Evolutionary conservation across 2,797 vertebrate species (phyloP), one percentile per base, ranked within the genome.

Genomic region (Chelon auratus): DNA sequence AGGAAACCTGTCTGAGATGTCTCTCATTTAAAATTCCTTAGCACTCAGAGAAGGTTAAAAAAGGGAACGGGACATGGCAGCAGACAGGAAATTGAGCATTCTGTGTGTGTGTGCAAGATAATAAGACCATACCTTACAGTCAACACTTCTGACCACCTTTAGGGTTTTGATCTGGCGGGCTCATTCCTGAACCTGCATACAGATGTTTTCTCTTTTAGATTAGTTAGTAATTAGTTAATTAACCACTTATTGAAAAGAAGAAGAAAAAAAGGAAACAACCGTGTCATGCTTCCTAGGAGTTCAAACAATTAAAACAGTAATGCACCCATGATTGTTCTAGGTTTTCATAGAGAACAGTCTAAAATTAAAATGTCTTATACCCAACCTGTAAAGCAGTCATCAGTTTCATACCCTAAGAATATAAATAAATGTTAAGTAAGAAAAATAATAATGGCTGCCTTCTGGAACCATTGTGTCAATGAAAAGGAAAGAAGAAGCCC

Each of bases 1-100:
- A 91, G 84, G 86, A 55, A 26, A 53, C 36, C 71, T 33, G 43
- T 22, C 42, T 24, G 57, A 75, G 43, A 80, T 30, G 42, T 51
- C 17, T 68, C 18, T 71, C 57, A 61, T 67, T 72, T 26, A 56
- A 56, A n/a, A 50, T 9, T 45, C 47, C 52, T 22, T 50, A 59
- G 8, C 12, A 47, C 9, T 47, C 4, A 18, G 7, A 50, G 45
- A 37, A 68, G 58, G 11, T 5, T 33, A 5, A 58, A 13, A 33
- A 58, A 40, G 18, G 20, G n/a, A 60, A 2, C 40, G 24, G n/a
- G 48, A 12, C 40, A 39, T 18, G 45, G 9, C 0, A n/a, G 2
- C n/a, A 18, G 9, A 9, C 17, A 18, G 45, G 45, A 47, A 47
- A 47, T 18, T 47, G 45, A n/a, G 45, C 17, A 47, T 5, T 47